Evolutionary conservation across 2,797 vertebrate genomes (phyloP), one percentile per base, ranked within the genome.

Genomic region (Enteromius thamalakanensis): DNA sequence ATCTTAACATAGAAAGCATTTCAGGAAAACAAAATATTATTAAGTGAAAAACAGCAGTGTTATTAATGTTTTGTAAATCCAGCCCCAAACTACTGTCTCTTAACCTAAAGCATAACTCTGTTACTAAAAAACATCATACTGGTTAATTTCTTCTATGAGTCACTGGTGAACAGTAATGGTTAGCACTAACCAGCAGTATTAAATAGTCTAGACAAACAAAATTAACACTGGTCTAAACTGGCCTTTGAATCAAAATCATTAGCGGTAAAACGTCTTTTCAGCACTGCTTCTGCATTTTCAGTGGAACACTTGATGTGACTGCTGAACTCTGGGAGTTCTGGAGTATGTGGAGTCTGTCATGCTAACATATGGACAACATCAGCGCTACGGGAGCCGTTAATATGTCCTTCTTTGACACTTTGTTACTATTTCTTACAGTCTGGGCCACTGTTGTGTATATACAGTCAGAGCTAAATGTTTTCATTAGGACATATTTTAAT

Each of bases 381-480:
- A 95, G 92, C 49, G 87, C 69, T 83, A 85, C 81, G 67, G 86
- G 71, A 90, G 80, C 88, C 91, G 92, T 93, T 94, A 92, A 94
- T 95, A 91, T 91, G 93, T 92, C 91, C 87, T 87, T 29, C 89
- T 83, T 87, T 94, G 93, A 94, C 95, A 95, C 89, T 90, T 91
- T 93, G 91, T 93, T 95, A 92, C 91, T 94, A 90, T 94, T 95
- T 94, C 92, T 92, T 90, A 90, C 93, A 93, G 94, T 91, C 94
- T 88, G 86, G 91, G 91, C 91, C 94, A 95, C 92, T 92, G 93
- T 92, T 91, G 91, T 89, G 89, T 95, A 95, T 95, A 96, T 90
- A 93, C 89, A 94, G 87, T 80, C 88, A 42, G 92, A 94, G 91
- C 93, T 93, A 95, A 95, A 95, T 95, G 93, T 96, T 96, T 94